These are phyloP conservation scores for Laterallus jamaicensis DNA, from an alignment of 2,113 vertebrate species.

Conservation along the genomic window DNA sequence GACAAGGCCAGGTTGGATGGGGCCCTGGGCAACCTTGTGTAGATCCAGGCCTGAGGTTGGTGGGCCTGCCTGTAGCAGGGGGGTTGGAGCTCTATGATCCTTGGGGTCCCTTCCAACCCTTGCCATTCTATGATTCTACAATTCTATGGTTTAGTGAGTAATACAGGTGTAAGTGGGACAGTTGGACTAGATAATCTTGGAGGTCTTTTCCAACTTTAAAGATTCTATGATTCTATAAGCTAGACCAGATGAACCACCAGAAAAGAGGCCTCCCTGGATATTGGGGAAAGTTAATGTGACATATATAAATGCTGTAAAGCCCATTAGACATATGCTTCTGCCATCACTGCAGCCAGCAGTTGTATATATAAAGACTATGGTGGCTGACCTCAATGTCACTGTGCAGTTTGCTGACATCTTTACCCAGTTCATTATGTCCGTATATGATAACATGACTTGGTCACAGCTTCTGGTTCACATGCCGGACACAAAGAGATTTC, in stretches of 20 bases:
- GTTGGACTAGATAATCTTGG: no score
- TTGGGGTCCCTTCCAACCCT: no score
- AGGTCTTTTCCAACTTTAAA: no score
- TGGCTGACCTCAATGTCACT: background rate
- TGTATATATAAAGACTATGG: background rate
- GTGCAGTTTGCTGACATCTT: background rate
- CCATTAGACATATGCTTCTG: background rate
- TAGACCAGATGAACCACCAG: background rate
- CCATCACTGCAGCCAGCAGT: background rate
- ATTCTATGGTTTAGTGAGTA: no score
- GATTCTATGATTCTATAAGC: no score
- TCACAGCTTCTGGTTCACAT: background rate
- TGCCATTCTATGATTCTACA: no score
- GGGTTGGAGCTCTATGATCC: no score
- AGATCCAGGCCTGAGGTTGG: no score
- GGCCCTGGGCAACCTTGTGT: no score
- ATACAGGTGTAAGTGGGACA: no score
- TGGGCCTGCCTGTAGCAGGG: no score
- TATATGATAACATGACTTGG: background rate
- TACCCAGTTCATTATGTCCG: background rate
- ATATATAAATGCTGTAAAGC: background rate
- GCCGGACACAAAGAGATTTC: background rate
- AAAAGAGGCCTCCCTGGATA: background rate
- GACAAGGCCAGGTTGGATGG: no score
- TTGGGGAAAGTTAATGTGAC: background rate